Conservation (phyloP, 2,888 invertebrate species). For the Spodoptera picta region DNA sequence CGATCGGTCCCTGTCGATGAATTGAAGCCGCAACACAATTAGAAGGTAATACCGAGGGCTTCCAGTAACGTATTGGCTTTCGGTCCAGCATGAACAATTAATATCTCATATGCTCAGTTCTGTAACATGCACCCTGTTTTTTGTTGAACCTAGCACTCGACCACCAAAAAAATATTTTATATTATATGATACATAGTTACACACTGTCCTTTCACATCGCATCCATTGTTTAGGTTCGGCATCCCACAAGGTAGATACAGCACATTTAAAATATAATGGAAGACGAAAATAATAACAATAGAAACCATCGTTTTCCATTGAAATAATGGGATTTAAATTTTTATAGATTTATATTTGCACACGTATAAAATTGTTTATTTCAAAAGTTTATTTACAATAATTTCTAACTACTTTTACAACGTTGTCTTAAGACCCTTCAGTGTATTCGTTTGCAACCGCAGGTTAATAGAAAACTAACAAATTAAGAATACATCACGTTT, state of each 20-base stretch:
- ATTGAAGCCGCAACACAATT: conserved; percentile 53
- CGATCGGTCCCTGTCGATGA: conserved; percentile 41
- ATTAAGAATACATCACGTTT: no score
- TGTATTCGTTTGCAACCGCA: conserved; percentile 62
- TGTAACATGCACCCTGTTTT: conserved; percentile 37
- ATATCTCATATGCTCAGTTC: conserved; percentile 28
- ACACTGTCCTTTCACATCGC: conserved; percentile 51
- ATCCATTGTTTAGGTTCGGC: conserved; percentile 30
- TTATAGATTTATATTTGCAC: conserved; percentile 67
- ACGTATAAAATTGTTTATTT: conserved; percentile 80
- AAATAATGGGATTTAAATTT: conserved; percentile 63
- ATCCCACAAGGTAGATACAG: conserved; percentile 47
- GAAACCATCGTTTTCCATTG: conserved; percentile 57
- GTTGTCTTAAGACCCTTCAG: conserved; percentile 73
- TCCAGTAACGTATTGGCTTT: conserved; percentile 40
- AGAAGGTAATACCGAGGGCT: conserved; percentile 38
- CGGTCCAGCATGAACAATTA: conserved; percentile 25
- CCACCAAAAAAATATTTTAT: conserved; percentile 24
- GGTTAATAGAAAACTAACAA: conserved; percentile 14
- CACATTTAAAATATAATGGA: conserved; percentile 69
- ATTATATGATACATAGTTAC: conserved; percentile 37
- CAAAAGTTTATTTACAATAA: conserved; percentile 81
- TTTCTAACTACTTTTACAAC: conserved; percentile 76
- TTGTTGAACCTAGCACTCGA: conserved; percentile 22
- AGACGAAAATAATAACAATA: conserved; percentile 78